Evolutionary conservation across 2,797 vertebrate species (phyloP).

Genomic region (Oophaga sylvatica): DNA sequence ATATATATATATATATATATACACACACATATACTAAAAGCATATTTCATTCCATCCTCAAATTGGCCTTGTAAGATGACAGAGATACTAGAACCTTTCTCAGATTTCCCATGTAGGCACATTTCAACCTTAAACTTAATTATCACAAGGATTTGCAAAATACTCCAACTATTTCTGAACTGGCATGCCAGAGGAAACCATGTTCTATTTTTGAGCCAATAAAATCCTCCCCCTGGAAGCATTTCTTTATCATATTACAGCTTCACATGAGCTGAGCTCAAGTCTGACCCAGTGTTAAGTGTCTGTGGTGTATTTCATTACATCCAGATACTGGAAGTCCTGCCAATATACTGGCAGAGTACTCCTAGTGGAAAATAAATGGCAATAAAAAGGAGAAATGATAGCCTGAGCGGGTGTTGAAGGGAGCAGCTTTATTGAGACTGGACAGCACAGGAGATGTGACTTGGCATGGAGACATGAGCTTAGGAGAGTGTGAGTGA

Average conservation of each 20-base stretch:
- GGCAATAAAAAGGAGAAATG: constrained; percentile 98
- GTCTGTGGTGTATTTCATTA: constrained; percentile 98
- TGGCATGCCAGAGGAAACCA: constrained; percentile 69
- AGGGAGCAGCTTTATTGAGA: constrained; percentile 89
- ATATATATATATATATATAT: too few species aligned
- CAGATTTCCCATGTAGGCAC: constrained; percentile 68
- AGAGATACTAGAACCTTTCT: constrained; percentile 61
- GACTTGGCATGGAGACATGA: constrained; percentile 86
- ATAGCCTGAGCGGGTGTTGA: constrained; percentile 87
- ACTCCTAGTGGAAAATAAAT: constrained; percentile 99
- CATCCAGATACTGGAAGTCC: constrained; percentile 94
- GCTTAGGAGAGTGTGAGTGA: constrained; percentile 85
- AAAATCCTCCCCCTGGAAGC: constrained; percentile 83
- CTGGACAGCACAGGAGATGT: constrained; percentile 86
- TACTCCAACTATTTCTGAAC: constrained; percentile 67
- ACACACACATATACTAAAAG: not conserved
- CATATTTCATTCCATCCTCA: constrained; percentile 54
- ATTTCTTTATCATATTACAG: constrained; percentile 94
- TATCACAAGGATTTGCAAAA: constrained; percentile 71
- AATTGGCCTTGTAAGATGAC: constrained; percentile 57
- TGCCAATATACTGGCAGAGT: constrained; percentile 97
- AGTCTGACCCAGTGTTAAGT: constrained; percentile 95
- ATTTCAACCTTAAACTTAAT: constrained; percentile 74
- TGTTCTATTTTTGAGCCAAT: constrained; percentile 77
- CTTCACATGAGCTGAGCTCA: constrained; percentile 85